Base-by-base conservation (phyloP, 2,888 invertebrate genomes). In the Dichetophora obliterata region DNA sequence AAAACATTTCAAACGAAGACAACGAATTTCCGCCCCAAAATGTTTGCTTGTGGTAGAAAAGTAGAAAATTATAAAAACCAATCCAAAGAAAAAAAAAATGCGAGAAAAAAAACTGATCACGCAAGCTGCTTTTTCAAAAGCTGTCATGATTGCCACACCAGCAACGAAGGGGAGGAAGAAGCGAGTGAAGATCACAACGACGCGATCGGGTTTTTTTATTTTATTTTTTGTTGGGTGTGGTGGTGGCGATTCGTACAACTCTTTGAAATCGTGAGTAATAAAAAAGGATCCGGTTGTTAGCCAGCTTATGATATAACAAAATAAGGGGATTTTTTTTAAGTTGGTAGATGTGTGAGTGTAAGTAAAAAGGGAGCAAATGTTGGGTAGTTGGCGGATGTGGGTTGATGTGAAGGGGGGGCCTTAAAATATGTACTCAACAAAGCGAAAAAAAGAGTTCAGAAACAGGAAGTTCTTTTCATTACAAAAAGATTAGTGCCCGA, bases 1-100 rank as follows among this genome's bases (percentile, higher is more conserved):
- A 73, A 61, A 48, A 63, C 74, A 66, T 16, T 50, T 48, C 61
- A 31, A 61, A 61, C 72, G 59, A 59, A 72, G 71, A 71, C 69
- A 65, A 74, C 22, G n/a, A 54, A 74, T 74, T 74, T 74, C 74
- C 74, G 74, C 74, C 74, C 74, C 74, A 66, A 74, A 66, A 74
- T 66, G 37, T 74, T 74, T 66, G 66, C 74, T 66, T 65, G 65
- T 37, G 74, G 54, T 74, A 37, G 54, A 34, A 37, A 66, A 54
- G 22, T 34, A 63, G 24, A 37, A 24, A 72, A 70, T 3, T 27
- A 48, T 31, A 24, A 52, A 24, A 22, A 70, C 52, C 22, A 70
- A 59, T 59, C 34, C 43, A 43, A 54, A 48, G 48, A 52, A 11
- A 31, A 34, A 68, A 27, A 71, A 59, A 37, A 66, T 4, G 5